Evolutionary conservation across 2,888 invertebrate species (phyloP), one percentile per base, ranked within the genome.

Genomic region (Leucania comma): DNA sequence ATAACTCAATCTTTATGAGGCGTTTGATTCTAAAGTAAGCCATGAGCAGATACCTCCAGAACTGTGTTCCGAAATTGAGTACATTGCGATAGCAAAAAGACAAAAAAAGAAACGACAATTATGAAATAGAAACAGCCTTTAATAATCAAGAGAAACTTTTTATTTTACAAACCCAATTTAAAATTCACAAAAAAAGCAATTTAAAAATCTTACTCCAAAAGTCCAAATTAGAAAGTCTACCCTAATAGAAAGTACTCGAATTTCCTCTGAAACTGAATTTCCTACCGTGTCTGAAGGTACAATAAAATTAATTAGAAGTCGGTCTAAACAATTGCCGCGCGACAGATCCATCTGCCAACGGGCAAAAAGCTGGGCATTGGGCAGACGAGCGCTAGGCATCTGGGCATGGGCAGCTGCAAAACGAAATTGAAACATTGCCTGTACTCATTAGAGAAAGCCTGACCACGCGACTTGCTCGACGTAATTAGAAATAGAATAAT

Each of bases 401-500:
- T 60, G 73, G 86, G 50, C 32, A 68, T 66, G 59, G 76, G 80
- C 90, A 89, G 88, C 90, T 91, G 90, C 80, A 75, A 66, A 72
- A 72, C 75, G 82, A 88, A 91, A 91, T 91, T 90, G 90, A 90
- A 91, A 91, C 86, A 81, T 88, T 85, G 85, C 80, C 82, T 76
- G 86, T 83, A 75, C 89, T 90, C 90, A 91, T 91, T 91, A 91
- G 86, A n/a, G 80, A 84, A 81, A 38, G 42, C 42, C 62, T 78
- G 80, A 61, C 75, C 71, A 63, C 78, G 72, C 79, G 78, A 83
- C 83, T 73, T 82, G 80, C 81, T 76, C 78, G 75, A 84, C 83
- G 84, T 82, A 86, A 86, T 84, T 82, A 82, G 74, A 82, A 84
- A 84, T 72, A 75, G 71, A 82, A 81, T 67, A 58, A 77, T 72